Base-by-base conservation (phyloP, 92 coral and sea anemone species). In the Zoanthus gigantus region DNA sequence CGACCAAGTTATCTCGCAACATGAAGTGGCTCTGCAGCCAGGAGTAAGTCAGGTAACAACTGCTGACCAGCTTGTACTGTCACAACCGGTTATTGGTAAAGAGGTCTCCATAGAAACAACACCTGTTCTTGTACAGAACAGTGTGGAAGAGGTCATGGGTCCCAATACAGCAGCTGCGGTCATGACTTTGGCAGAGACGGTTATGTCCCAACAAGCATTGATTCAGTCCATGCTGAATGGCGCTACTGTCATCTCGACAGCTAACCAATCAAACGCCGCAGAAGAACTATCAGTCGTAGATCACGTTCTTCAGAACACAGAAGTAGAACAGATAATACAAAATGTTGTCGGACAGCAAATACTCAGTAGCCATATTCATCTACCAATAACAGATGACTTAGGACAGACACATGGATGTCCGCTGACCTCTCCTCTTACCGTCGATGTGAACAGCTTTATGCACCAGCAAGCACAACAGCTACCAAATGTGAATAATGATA, bases 51-150 rank as follows among this genome's bases (percentile, higher is more conserved):
- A 93, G 88, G 88, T 87, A 10, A 71, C 86, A 31, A 92, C 88
- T 4, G 52, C 92, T 29, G 93, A 93, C 80, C 96, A 95, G 58
- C 78, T 93, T 54, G 96, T 95, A 71, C 87, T 95, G 45, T 90
- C 94, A 10, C 98, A 95, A 58, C 98, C 98, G 7, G 89, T 95
- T 29, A 93, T 95, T 69, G 98, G 96, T 34, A 95, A 95, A 85
- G 98, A 95, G 72, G 96, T 95, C 11, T 95, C 98, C 83, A 95
- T 95, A 87, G 98, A 95, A 76, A 95, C 98, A 15, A 95, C 96
- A 18, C 98, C 98, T 12, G 96, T 94, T 2, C 91, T 93, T 31
- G 94, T 93, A 67, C 98, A 93, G 60, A 83, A 84, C 71, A 83
- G 83, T 32, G 94, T 91, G 37, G 96, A 95, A 23, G 91, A 91